Conservation (phyloP, 2,888 invertebrate genomes). For the Eupeodes luniger region DNA sequence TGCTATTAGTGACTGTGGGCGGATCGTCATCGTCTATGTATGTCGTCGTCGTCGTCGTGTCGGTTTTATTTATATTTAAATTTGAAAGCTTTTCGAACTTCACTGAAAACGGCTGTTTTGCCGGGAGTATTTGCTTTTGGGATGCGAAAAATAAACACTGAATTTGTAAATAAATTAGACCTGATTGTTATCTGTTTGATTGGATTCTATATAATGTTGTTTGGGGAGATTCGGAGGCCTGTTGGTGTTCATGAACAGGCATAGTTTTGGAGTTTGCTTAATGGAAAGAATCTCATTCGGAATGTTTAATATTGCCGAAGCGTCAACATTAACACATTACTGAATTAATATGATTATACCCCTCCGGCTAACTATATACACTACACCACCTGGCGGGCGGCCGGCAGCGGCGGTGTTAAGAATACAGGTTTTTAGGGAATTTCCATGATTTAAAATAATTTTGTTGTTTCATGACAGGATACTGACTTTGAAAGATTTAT, state of each 20-base stretch:
- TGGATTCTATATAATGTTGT: not conserved
- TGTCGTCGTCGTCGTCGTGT: not conserved
- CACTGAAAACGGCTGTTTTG: constrained; percentile 2
- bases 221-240: not conserved
- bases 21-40: no score
- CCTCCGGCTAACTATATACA: not conserved
- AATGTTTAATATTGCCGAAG: not conserved
- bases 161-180: constrained; percentile 59
- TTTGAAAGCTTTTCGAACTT: constrained; percentile 37
- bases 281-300: not conserved
- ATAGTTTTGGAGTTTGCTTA: not conserved
- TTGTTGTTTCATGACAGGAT: no score
- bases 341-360: not conserved
- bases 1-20: constrained; percentile 50
- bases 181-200: constrained; percentile 42
- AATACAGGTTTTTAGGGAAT: no score
- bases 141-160: constrained; percentile 41
- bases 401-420: no score
- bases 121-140: constrained; percentile 27
- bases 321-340: constrained; percentile 17
- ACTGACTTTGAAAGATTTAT: no score
- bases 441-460: no score
- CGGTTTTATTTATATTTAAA: constrained; percentile 28
- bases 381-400: no score
- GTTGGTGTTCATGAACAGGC: not conserved